Percentiles rank a stretch among this genome's conserved stretches.
phyloP scores from a whole-genome alignment of 2,888 invertebrate genomes.

The Nezara viridula region DNA sequence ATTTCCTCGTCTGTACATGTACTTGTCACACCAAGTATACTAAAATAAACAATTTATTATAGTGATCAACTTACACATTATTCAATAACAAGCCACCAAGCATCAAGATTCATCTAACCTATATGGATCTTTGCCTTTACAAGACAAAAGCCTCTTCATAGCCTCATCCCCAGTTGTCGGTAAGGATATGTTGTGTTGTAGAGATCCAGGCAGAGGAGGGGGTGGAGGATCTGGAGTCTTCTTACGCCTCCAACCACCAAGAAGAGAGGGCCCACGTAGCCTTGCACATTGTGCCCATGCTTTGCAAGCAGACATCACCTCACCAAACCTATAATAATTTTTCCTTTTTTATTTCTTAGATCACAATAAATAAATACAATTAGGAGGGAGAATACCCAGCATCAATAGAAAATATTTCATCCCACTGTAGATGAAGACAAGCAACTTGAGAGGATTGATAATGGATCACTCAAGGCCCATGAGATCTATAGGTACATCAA shows the following conservation, averaged over 20 bases:
- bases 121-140: slow-evolving; percentile 96
- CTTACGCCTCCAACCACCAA: slow-evolving; percentile 59
- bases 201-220: slow-evolving; percentile 70
- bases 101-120: slow-evolving; percentile 70
- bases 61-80: background rate
- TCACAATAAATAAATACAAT: background rate
- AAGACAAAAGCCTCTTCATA: slow-evolving; percentile 91
- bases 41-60: slow-evolving; percentile 67
- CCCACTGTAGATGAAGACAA: too few relatives aligned
- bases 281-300: slow-evolving; percentile 56
- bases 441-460: too few relatives aligned
- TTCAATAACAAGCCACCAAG: slow-evolving; percentile 8
- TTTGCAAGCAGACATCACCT: slow-evolving; percentile 60
- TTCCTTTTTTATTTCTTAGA: background rate
- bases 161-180: slow-evolving; percentile 95
- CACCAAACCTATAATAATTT: slow-evolving; percentile 56
- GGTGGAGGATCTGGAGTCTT: slow-evolving; percentile 67
- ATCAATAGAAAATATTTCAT: background rate
- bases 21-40: slow-evolving; percentile 89
- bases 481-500: too few relatives aligned
- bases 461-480: too few relatives aligned
- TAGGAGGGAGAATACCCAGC: too few relatives aligned
- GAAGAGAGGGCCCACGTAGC: slow-evolving; percentile 43
- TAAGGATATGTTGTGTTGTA: slow-evolving; percentile 82
- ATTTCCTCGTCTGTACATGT: slow-evolving; percentile 94